These are phyloP conservation scores for Zophobas atratus DNA, from an alignment of 1,140 invertebrate genomes.

Conservation along the genomic window DNA sequence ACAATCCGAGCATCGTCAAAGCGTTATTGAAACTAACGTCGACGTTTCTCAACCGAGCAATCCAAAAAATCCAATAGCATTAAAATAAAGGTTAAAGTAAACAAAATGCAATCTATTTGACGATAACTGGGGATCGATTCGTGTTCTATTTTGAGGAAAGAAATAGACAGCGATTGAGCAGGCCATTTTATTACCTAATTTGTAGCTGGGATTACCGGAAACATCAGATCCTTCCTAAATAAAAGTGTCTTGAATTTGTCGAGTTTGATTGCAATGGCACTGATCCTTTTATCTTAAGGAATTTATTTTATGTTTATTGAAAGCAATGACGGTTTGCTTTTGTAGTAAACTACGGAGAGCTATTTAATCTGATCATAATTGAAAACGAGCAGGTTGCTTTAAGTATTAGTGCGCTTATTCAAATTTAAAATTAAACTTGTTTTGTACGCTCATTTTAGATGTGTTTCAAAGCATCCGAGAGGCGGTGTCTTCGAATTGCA, in stretches of 20 bases:
- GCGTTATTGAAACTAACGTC: too few relatives aligned
- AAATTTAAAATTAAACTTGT: too few relatives aligned
- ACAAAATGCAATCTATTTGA: not conserved
- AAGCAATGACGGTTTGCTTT: not conserved
- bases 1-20: too few relatives aligned
- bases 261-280: not conserved
- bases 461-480: too few relatives aligned
- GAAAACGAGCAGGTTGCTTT: not conserved
- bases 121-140: not conserved
- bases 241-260: slow-evolving; percentile 7
- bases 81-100: too few relatives aligned
- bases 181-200: slow-evolving; percentile 27
- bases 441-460: too few relatives aligned
- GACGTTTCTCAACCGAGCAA: too few relatives aligned
- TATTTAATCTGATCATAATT: not conserved
- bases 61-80: too few relatives aligned
- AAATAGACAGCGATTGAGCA: not conserved
- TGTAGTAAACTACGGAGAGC: not conserved
- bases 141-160: not conserved
- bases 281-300: slow-evolving; percentile 5
- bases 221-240: not conserved
- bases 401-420: too few relatives aligned
- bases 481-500: too few relatives aligned
- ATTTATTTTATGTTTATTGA: slow-evolving; percentile 15
- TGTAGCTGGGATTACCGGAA: slow-evolving; percentile 16